Evolutionary conservation across 2,797 vertebrate genomes (phyloP), one percentile per base, ranked within the genome.

Genomic region (Holocentrus rufus): DNA sequence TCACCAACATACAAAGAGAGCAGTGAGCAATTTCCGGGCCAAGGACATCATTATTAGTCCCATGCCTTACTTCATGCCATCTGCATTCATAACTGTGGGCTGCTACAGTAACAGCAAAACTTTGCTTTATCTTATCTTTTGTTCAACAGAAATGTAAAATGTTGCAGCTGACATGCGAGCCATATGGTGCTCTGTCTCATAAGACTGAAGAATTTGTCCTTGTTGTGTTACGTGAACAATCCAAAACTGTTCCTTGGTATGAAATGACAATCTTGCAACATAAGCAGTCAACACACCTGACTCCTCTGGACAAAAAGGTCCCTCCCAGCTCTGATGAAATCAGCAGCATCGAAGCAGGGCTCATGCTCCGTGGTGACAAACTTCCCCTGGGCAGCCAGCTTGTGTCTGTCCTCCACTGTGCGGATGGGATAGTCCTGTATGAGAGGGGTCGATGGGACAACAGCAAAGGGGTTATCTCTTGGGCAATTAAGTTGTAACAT

Each of bases 271-370:
- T n/a, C 44, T 46, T 1, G 0, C 10, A 7, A 1, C 1, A 2
- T 18, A 50, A 14, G 15, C 49, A 70, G 50, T 14, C 2, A 69
- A 58, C 23, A 18, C 77, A 98, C 98, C 96, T 99, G 98, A 89
- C 98, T 99, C 91, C 98, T 96, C 92, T 99, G 98, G 59, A 94
- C 98, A 87, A 99, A 99, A 63, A 99, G 95, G 89, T 99, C 98
- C 87, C 90, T 96, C 79, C 98, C 98, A 56, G 98, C 98, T 88
- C 98, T 92, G 76, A 99, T 99, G 89, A 99, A 99, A 89, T 99
- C 98, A 52, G 98, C 98, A 82, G 98, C 98, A 67, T 99, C 98
- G 69, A 99, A 99, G 81, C 98, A 99, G 1, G 98, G 98, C 91
- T 99, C 98, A 31, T 95, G 94, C 91, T 99, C 98, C 0, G 98